Evolutionary conservation across 2,888 invertebrate species (phyloP).

Genomic region (Microctonus hyperodae): DNA sequence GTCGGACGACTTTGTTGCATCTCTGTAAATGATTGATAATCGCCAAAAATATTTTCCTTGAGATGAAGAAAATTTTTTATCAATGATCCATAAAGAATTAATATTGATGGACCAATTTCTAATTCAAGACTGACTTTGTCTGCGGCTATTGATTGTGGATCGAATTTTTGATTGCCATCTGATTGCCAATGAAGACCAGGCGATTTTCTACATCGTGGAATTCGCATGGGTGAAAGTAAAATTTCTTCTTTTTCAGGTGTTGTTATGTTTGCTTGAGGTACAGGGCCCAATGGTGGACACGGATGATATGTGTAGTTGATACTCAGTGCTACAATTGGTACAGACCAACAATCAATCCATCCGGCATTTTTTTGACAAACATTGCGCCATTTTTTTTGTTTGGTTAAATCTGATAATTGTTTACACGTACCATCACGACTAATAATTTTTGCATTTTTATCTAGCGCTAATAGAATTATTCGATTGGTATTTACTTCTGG

Average conservation of each 20-base stretch:
- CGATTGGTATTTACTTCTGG: conserved; percentile 92
- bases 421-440: conserved; percentile 75
- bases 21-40: conserved; percentile 92
- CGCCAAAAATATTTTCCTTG: conserved; percentile 97
- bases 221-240: conserved; percentile 88
- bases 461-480: conserved; percentile 81
- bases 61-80: conserved; percentile 88
- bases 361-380: conserved; percentile 77
- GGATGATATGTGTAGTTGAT: conserved; percentile 94
- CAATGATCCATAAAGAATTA: conserved; percentile 91
- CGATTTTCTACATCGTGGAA: conserved; percentile 79
- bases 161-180: conserved; percentile 79
- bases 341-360: conserved; percentile 97
- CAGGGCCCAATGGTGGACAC: conserved; percentile 85
- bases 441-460: conserved; percentile 86
- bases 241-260: conserved; percentile 96
- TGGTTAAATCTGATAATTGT: conserved; percentile 65
- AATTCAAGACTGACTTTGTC: conserved; percentile 92
- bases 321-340: conserved; percentile 91
- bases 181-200: conserved; percentile 75
- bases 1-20: conserved; percentile 77
- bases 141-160: conserved; percentile 83
- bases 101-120: conserved; percentile 92
- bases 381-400: conserved; percentile 78
- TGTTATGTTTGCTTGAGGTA: conserved; percentile 90